Base-by-base conservation (phyloP, 2,888 invertebrate genomes). In the Heliconius ethilla region DNA sequence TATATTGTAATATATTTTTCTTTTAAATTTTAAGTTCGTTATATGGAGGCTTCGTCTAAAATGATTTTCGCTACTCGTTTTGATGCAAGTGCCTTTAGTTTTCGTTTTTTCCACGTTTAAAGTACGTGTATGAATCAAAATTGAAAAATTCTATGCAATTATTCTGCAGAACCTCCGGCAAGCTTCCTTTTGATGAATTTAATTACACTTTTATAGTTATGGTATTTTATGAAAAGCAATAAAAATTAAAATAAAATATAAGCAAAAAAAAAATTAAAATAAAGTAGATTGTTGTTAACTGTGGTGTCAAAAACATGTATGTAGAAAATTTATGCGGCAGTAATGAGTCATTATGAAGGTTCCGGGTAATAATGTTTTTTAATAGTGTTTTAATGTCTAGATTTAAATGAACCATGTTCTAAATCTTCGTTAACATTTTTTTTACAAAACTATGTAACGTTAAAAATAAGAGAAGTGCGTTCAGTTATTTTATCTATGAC, bases 101-200 rank as follows among this genome's bases (percentile, higher is more conserved):
- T 70, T 70, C 27, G 29, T 76, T 76, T 59, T 72, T 13, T 59
- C 59, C 13, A 40, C 29, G 27, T 25, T 69, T 15, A 40, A 25
- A 51, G 18, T 18, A 18, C 29, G 6, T 13, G 15, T 69, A 40
- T 40, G 40, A 45, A 45, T 40, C 25, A 69, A 13, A 76, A 76
- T 40, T 45, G 62, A n/a, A 75, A 75, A 69, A 69, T 62, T 59
- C 37, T 62, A 15, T 59, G 59, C 59, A 75, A 75, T 70, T 75
- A 75, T 70, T 62, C 62, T 69, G 25, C 75, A 40, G 15, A 29
- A 62, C 75, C 45, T 62, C 69, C 40, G 69, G 55, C 45, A 59
- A 29, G 40, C 63, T 70, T 76, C 62, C 75, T 63, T 70, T 70
- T 29, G n/a, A 59, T 45, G 62, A 62, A 40, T 62, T n/a, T 76